Percentiles rank a stretch among this genome's conserved stretches.
Conservation (phyloP, 2,113 vertebrate genomes). For the Eptatretus burgeri region DNA sequence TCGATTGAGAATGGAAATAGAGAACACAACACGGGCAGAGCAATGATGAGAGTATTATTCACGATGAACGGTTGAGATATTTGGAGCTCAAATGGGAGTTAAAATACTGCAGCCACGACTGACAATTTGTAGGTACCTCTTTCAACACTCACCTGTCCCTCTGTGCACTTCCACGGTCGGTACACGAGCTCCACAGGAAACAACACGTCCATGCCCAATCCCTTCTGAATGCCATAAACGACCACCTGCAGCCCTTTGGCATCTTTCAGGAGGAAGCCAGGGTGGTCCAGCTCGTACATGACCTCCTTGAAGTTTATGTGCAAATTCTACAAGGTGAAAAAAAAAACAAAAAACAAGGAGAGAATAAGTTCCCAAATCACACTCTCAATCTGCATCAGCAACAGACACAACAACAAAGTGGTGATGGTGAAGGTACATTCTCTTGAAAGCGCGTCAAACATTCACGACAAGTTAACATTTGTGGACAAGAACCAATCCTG, state of each 20-base stretch:
- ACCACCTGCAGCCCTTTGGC: slow-evolving; percentile 84
- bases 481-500: no score
- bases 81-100: no score
- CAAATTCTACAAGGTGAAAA: slow-evolving; percentile 33
- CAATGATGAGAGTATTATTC: background rate
- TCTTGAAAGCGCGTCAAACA: no score
- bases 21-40: slow-evolving; percentile 2
- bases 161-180: slow-evolving; percentile 86
- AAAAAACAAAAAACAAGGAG: no score
- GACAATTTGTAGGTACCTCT: no score
- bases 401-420: no score
- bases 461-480: no score
- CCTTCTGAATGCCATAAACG: slow-evolving; percentile 79
- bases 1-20: background rate
- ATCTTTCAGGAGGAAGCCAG: slow-evolving; percentile 74
- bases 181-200: slow-evolving; percentile 93
- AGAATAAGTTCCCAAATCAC: no score
- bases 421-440: no score
- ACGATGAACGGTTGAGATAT: no score
- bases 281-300: slow-evolving; percentile 81
- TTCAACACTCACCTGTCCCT: slow-evolving; percentile 43
- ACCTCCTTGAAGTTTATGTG: slow-evolving; percentile 93
- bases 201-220: slow-evolving; percentile 52
- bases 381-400: no score
- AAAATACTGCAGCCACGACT: no score